Base-by-base conservation (phyloP, 2,113 vertebrate genomes). In the Grammomys surdaster region DNA sequence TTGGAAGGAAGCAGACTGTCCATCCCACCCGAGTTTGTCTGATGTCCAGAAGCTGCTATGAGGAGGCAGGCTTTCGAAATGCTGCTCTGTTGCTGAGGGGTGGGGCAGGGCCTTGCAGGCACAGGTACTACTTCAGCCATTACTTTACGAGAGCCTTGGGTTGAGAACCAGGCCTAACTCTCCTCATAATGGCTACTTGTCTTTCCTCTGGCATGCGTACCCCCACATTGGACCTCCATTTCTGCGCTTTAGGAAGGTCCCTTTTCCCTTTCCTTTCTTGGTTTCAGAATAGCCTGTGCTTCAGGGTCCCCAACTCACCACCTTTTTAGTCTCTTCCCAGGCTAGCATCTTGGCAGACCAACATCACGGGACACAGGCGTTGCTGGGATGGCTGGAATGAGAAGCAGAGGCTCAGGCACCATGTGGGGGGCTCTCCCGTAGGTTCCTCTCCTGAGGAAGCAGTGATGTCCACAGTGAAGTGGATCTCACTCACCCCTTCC, bases 381-480 rank as follows among this genome's bases (percentile, higher is more conserved):
- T 89, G 91, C 93, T 88, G 60, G 87, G 92, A n/a, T 56, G 31
- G 67, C 70, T 36, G n/a, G 36, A 86, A 54, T 67, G 75, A 93
- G 19, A 70, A 70, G 3, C 12, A 89, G 92, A 88, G 36, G 67
- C 28, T 13, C 1, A 20, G n/a, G 24, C 20, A 6, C 17, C 60
- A n/a, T 56, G 6, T 26, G 6, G 77, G 77, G 46, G 0, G 43
- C 33, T 58, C 69, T 76, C 90, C 86, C 51, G 22, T 67, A 12
- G 28, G 40, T 20, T n/a, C 58, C 60, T 40, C 60, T 48, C 20
- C 65, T 7, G 8, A n/a, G 36, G 48, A 48, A 75, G n/a, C 36
- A 24, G 26, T 5, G 76, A 63, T 40, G 65, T 51, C 90, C n/a
- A 58, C 54, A 12, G 13, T 84, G 69, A 85, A 48, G 58, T 90